Evolutionary conservation across 2,888 invertebrate species (phyloP), one percentile per base, ranked within the genome.

Genomic region (Erebia palarica): DNA sequence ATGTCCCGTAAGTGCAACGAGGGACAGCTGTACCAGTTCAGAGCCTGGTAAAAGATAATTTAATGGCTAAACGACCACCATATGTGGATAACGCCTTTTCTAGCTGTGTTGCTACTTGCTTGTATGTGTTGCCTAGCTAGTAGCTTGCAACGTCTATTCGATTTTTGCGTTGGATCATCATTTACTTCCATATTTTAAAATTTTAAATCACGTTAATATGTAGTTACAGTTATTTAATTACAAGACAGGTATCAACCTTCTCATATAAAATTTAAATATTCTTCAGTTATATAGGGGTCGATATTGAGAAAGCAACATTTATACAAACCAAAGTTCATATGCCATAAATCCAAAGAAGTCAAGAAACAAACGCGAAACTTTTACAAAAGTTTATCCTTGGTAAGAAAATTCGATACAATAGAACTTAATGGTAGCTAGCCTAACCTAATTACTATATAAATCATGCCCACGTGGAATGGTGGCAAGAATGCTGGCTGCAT

Each of bases 281-380:
- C 16, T n/a, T 42, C 5, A 7, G n/a, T 51, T 51, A 8, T 9
- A 59, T 14, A 44, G 60, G 60, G 42, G 44, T n/a, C 60, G 60
- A 42, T 60, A 44, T 60, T 36, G 14, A 16, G 42, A 16, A 42
- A 42, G 42, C 36, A 59, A 42, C 11, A 60, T 60, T 60, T 44
- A 16, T 18, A 44, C 44, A 42, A 44, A 36, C 14, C 8, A 59
- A 60, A 60, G 60, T 16, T 60, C 42, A 55, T 9, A 16, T 16
- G 60, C n/a, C 42, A n/a, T 60, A 60, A 60, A 60, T 60, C 60
- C 10, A 44, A 44, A 60, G 42, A 60, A 60, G 42, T 16, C 44
- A 42, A 42, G 27, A 27, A 59, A 42, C 60, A 16, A 60, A 42
- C 16, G 60, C 8, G 60, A 42, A 44, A 60, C 16, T 60, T 60